phyloP scores from a whole-genome alignment of 1,140 invertebrate species.

The Euwallacea fornicatus region DNA sequence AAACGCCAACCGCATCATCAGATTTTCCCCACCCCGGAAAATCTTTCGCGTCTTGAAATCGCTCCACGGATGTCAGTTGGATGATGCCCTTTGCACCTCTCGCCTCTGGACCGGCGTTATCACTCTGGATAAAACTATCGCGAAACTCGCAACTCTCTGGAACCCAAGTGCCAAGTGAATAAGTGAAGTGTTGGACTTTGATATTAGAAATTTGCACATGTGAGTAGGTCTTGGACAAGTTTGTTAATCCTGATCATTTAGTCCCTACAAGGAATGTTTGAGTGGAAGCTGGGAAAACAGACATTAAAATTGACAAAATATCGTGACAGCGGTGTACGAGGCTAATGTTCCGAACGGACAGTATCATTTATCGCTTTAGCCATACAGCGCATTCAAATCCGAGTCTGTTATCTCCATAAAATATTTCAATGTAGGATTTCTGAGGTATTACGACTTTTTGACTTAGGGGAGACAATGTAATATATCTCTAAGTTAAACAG shows the following conservation, averaged over 20 bases:
- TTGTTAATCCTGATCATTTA: too few relatives aligned
- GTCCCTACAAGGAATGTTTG: neutral
- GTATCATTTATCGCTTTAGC: constrained; percentile 15
- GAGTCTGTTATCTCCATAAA: constrained; percentile 8
- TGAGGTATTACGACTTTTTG: neutral
- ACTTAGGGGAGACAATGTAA: too few relatives aligned
- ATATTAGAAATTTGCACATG: too few relatives aligned
- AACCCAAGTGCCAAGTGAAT: too few relatives aligned
- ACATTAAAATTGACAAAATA: constrained; percentile 30
- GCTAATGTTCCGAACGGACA: constrained; percentile 15
- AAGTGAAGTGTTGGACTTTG: too few relatives aligned
- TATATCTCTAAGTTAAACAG: too few relatives aligned
- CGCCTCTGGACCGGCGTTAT: neutral
- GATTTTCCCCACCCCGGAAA: constrained; percentile 27
- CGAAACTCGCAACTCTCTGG: too few relatives aligned
- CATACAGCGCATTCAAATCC: neutral
- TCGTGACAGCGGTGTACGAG: constrained; percentile 12
- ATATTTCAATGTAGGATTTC: constrained; percentile 8
- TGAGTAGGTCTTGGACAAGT: too few relatives aligned
- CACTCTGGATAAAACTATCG: too few relatives aligned
- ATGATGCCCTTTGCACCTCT: constrained; percentile 20
- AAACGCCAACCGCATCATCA: constrained; percentile 28
- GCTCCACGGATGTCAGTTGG: constrained; percentile 30
- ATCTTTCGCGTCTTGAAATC: constrained; percentile 26
- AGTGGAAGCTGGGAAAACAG: constrained; percentile 17